Conservation (phyloP, 2,113 vertebrate species). For the Xenopus laevis region DNA sequence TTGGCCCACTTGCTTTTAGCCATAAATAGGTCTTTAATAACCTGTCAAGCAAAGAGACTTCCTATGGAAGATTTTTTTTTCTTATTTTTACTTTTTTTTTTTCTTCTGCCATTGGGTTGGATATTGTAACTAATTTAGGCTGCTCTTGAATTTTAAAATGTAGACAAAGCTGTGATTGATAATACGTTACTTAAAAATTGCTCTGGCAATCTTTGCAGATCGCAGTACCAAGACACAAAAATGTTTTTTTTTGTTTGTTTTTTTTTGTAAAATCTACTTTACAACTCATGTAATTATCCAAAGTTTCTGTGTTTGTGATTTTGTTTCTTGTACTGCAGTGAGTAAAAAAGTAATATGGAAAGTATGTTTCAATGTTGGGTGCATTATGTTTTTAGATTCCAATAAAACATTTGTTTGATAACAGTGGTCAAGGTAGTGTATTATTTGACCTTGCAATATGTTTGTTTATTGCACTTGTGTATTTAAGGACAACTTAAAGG, state of each 20-base stretch:
- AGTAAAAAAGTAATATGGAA: slow-evolving; percentile 55
- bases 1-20: slow-evolving; percentile 76
- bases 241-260: too few species aligned
- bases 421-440: slow-evolving; percentile 57
- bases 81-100: slow-evolving; percentile 73
- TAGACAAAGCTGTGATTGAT: slow-evolving; percentile 72
- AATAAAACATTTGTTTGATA: slow-evolving; percentile 99
- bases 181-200: slow-evolving; percentile 63
- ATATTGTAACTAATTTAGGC: slow-evolving; percentile 77
- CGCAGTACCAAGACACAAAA: slow-evolving; percentile 14
- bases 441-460: too few species aligned
- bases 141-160: slow-evolving; percentile 87
- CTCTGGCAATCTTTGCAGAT: slow-evolving; percentile 26
- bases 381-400: slow-evolving; percentile 97
- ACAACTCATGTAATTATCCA: slow-evolving; percentile 85
- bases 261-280: slow-evolving; percentile 74
- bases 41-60: slow-evolving; percentile 79
- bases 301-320: slow-evolving; percentile 90
- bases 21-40: slow-evolving; percentile 71
- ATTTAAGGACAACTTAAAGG: too few species aligned
- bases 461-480: too few species aligned
- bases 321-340: slow-evolving; percentile 87
- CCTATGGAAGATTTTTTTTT: slow-evolving; percentile 92
- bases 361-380: slow-evolving; percentile 88
- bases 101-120: slow-evolving; percentile 79